These are phyloP conservation scores for Falco columbarius DNA, from an alignment of 2,797 vertebrate species.

Conservation along the genomic window DNA sequence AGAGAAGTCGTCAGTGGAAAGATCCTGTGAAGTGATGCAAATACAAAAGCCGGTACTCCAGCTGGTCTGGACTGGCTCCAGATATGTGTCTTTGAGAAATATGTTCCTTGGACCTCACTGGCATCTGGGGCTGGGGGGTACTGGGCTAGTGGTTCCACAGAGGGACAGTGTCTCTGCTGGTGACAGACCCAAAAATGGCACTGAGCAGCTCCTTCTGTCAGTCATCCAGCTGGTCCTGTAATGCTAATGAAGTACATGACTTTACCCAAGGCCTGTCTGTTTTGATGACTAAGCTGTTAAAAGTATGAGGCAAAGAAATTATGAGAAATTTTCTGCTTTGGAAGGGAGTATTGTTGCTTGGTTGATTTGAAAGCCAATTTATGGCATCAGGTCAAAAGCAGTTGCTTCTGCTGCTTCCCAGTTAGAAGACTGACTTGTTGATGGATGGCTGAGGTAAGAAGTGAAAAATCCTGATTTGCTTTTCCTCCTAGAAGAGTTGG, in stretches of 20 bases:
- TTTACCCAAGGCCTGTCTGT: not conserved
- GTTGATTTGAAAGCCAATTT: conserved; percentile 38
- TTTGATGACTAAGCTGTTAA: not conserved
- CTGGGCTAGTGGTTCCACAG: not conserved
- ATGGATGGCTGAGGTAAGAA: not conserved
- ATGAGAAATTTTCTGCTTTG: conserved; percentile 12
- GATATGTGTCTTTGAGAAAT: not conserved
- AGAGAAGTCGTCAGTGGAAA: not conserved
- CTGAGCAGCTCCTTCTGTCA: not conserved
- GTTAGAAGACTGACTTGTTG: not conserved
- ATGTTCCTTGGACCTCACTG: not conserved
- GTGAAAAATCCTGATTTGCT: not conserved
- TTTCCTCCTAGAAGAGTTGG: not conserved
- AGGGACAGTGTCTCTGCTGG: not conserved
- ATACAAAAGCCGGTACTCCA: conserved; percentile 9
- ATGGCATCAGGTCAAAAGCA: conserved; percentile 21
- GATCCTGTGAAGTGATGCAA: not conserved
- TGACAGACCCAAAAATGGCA: not conserved
- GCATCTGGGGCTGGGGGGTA: no score
- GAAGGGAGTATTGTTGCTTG: not conserved
- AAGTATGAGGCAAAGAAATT: not conserved
- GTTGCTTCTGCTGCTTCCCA: conserved; percentile 17
- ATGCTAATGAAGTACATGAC: not conserved
- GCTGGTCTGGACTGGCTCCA: conserved; percentile 11
- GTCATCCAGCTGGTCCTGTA: not conserved